These are phyloP conservation scores for Eucidaris tribuloides DNA, from an alignment of 35 echinoderm and acorn worm genomes.

Conservation along the genomic window DNA sequence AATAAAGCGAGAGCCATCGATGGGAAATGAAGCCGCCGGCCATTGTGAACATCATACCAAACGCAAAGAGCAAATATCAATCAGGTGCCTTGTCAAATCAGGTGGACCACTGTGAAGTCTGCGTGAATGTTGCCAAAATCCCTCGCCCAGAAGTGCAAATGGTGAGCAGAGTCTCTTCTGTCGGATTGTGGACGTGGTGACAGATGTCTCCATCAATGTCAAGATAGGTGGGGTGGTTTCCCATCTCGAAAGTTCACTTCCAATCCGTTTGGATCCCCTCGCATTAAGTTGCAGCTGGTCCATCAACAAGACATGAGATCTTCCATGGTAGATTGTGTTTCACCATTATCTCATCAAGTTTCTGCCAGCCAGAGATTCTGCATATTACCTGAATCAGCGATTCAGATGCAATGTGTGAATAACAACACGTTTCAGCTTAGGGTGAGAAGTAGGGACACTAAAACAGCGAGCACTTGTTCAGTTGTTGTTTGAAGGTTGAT, in stretches of 20 bases:
- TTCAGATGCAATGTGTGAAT: conserved; percentile 32
- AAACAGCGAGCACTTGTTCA: conserved; percentile 27
- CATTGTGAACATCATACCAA: conserved; percentile 21
- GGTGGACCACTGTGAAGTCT: conserved; percentile 32
- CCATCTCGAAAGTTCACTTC: conserved; percentile 29
- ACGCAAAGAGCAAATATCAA: background rate
- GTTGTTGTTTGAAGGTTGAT: conserved; percentile 17
- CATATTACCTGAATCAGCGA: conserved; percentile 3
- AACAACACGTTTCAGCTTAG: background rate
- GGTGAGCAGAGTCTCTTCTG: conserved; percentile 24
- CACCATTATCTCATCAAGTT: conserved; percentile 12
- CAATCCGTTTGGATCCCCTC: conserved; percentile 44
- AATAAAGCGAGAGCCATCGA: conserved; percentile 12
- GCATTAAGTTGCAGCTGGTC: conserved; percentile 46
- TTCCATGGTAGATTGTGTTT: conserved; percentile 43
- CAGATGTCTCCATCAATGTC: conserved; percentile 73
- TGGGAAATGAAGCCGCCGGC: background rate
- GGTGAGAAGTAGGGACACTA: conserved; percentile 35
- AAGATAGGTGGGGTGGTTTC: conserved; percentile 45
- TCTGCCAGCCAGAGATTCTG: background rate
- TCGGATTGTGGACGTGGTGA: conserved; percentile 60
- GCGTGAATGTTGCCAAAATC: background rate
- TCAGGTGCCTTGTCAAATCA: background rate
- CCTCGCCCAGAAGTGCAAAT: conserved; percentile 26
- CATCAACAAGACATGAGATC: conserved; percentile 28